A percentile compares a stretch with the other conserved stretches of the same genome.
Evolutionary conservation across 2,113 vertebrate genomes (phyloP).

Genomic region (Pelodiscus sinensis): DNA sequence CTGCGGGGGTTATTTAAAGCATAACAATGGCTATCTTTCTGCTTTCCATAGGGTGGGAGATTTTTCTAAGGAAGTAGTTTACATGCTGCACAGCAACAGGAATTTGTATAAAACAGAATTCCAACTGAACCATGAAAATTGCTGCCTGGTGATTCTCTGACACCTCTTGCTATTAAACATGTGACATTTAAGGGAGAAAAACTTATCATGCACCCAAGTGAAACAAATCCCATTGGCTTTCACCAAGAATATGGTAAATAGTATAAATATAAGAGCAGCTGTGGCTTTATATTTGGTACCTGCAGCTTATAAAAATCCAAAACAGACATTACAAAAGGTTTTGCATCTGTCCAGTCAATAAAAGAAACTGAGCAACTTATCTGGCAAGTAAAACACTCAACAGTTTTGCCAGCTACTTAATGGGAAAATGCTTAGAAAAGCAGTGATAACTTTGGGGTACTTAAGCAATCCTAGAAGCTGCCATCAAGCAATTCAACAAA

Average conservation of each 20-base stretch:
- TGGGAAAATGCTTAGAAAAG: neutral
- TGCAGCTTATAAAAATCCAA: neutral
- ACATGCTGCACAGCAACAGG: neutral
- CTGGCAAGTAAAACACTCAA: neutral
- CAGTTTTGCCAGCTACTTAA: neutral
- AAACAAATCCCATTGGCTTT: neutral
- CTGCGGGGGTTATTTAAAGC: neutral
- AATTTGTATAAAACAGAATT: neutral
- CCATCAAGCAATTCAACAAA: neutral
- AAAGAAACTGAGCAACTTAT: neutral
- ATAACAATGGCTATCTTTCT: neutral
- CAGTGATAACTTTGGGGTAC: neutral
- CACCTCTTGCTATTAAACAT: neutral
- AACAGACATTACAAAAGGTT: neutral
- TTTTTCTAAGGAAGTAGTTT: neutral
- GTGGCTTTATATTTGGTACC: neutral
- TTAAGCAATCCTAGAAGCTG: neutral
- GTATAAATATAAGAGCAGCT: neutral
- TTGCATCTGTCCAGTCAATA: neutral
- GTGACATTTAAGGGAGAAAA: rapidly evolving
- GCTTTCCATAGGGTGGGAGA: neutral
- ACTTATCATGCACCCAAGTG: neutral
- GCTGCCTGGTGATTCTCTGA: neutral
- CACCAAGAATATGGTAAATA: neutral
- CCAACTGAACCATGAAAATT: neutral